Conservation (phyloP, 1,140 invertebrate species). For the Camponotus pennsylvanicus region DNA sequence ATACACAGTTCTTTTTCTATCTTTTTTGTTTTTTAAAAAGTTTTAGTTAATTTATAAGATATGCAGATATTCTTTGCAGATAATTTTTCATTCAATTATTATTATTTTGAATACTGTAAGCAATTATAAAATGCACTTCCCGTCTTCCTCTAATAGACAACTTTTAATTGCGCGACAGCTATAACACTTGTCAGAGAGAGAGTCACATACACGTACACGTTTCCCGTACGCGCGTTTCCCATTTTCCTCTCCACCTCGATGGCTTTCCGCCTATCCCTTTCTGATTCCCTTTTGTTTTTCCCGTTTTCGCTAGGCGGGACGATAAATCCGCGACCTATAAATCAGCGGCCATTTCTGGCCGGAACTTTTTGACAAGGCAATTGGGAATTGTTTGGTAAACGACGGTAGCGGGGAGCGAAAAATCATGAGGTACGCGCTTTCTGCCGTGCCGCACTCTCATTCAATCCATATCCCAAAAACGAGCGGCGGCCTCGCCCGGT, state of each 20-base stretch:
- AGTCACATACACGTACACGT: background rate
- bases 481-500: conserved; percentile 40
- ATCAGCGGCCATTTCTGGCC: conserved; percentile 79
- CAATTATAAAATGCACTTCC: background rate
- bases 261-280: conserved; percentile 32
- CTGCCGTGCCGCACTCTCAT: conserved; percentile 63
- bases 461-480: conserved; percentile 69
- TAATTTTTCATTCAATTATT: background rate
- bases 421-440: conserved; percentile 77
- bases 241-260: conserved; percentile 33
- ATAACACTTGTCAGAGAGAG: conserved; percentile 40
- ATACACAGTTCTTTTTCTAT: background rate
- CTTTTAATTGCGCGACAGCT: background rate
- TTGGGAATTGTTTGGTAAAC: conserved; percentile 82
- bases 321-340: conserved; percentile 76
- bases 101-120: background rate
- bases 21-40: background rate
- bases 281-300: conserved; percentile 27
- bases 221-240: conserved; percentile 5
- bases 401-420: conserved; percentile 68
- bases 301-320: conserved; percentile 58
- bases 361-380: conserved; percentile 81
- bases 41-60: background rate
- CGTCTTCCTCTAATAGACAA: background rate
- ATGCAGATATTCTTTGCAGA: background rate